Conservation (phyloP, 2,888 invertebrate species). For the Mycalesis mineus region DNA sequence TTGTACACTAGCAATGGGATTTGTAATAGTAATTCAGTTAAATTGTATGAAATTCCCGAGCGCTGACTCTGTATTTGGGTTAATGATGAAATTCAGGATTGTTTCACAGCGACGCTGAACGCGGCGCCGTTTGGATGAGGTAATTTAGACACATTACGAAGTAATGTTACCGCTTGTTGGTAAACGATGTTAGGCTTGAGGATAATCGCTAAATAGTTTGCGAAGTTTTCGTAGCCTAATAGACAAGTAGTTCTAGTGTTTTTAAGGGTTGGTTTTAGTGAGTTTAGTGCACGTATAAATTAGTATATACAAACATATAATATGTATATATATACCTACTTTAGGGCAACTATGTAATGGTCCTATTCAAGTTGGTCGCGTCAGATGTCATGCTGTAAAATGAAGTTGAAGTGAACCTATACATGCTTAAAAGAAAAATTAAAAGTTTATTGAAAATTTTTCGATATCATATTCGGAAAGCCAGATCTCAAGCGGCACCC, state of each 20-base stretch:
- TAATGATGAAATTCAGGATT: conserved; percentile 20
- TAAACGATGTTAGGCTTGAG: background rate
- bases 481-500: no score
- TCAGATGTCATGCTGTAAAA: no score
- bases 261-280: background rate
- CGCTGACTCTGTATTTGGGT: conserved; percentile 21
- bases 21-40: conserved; percentile 26
- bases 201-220: background rate
- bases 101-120: conserved; percentile 13
- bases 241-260: no score
- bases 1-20: conserved; percentile 21
- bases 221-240: background rate
- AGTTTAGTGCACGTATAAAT: no score
- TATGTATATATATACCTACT: no score
- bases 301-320: no score
- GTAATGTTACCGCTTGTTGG: conserved; percentile 8
- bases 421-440: no score
- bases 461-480: no score
- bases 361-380: no score
- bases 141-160: conserved; percentile 13
- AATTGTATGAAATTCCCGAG: conserved; percentile 25
- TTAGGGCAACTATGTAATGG: no score
- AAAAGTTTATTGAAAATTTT: no score
- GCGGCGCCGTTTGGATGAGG: conserved; percentile 11
- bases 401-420: no score